phyloP scores from a whole-genome alignment of 92 coral and sea anemone species.

The Plumapathes pennacea region DNA sequence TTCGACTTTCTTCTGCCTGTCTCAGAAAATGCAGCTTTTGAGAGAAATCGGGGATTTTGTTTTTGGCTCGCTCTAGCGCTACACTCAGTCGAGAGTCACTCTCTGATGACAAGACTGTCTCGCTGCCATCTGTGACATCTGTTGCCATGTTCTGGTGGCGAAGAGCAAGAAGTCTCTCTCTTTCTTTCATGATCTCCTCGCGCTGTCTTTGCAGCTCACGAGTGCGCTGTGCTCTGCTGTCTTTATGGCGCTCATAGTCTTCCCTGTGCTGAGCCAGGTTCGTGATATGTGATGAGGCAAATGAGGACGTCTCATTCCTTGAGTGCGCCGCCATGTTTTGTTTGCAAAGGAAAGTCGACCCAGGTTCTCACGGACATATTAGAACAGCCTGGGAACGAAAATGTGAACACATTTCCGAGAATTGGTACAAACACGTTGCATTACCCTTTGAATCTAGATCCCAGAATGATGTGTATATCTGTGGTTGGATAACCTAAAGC shows the following conservation, averaged over 20 bases:
- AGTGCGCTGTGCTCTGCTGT: constrained; percentile 44
- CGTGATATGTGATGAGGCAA: too few relatives aligned
- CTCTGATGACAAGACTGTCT: constrained; percentile 4
- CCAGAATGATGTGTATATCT: too few relatives aligned
- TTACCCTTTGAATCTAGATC: too few relatives aligned
- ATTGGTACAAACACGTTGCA: too few relatives aligned
- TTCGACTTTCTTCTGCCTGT: constrained; percentile 27
- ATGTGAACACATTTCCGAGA: too few relatives aligned
- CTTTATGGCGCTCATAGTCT: constrained; percentile 33
- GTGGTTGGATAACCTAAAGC: too few relatives aligned
- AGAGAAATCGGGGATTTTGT: constrained; percentile 51
- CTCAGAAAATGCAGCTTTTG: constrained; percentile 30
- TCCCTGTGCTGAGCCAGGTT: too few relatives aligned
- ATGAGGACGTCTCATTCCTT: too few relatives aligned
- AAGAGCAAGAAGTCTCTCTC: constrained; percentile 51
- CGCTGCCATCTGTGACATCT: not conserved
- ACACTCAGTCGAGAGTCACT: constrained; percentile 24
- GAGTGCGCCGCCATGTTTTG: too few relatives aligned
- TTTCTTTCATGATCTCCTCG: constrained; percentile 58
- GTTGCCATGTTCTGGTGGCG: constrained; percentile 6
- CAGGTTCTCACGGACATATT: too few relatives aligned
- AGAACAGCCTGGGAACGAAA: too few relatives aligned
- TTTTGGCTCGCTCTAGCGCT: constrained; percentile 41
- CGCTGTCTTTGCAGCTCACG: constrained; percentile 63
- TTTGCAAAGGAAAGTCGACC: too few relatives aligned